A percentile compares a stretch with the other conserved stretches of the same genome.
These are phyloP conservation scores for Acanthosepion esculentum DNA, from an alignment of 2,888 invertebrate species.

Conservation along the genomic window DNA sequence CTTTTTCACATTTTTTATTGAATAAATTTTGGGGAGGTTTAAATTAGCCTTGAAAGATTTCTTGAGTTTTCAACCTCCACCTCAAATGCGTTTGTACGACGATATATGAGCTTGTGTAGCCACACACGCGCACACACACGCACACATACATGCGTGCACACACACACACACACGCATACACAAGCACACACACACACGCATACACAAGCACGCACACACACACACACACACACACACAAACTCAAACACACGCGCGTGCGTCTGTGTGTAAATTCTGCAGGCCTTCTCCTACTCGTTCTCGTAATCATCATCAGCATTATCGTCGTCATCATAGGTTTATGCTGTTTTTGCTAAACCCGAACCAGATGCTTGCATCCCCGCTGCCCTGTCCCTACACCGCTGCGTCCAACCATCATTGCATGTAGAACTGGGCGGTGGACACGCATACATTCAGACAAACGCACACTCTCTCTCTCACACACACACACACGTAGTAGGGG, in stretches of 20 bases:
- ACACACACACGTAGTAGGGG: background rate
- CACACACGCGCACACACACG: background rate
- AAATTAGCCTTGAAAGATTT: too few relatives aligned
- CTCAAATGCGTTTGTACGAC: too few relatives aligned
- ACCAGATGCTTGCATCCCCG: conserved; percentile 44
- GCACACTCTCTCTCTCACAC: background rate
- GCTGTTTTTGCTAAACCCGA: conserved; percentile 24
- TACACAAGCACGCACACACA: background rate
- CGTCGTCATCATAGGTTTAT: background rate
- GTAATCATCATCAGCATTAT: background rate
- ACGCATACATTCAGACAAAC: background rate
- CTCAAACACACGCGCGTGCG: background rate
- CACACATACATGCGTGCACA: too few relatives aligned
- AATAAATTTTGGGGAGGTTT: too few relatives aligned
- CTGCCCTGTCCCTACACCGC: background rate
- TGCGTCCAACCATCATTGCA: too few relatives aligned
- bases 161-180: background rate
- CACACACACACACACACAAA: background rate
- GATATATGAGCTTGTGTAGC: too few relatives aligned
- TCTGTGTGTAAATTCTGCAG: background rate
- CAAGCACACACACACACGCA: background rate
- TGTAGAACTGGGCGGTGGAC: too few relatives aligned
- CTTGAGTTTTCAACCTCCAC: too few relatives aligned
- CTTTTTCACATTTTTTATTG: too few relatives aligned
- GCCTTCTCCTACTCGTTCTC: background rate